phyloP scores from a whole-genome alignment of 2,113 vertebrate genomes.

The Passer montanus region DNA sequence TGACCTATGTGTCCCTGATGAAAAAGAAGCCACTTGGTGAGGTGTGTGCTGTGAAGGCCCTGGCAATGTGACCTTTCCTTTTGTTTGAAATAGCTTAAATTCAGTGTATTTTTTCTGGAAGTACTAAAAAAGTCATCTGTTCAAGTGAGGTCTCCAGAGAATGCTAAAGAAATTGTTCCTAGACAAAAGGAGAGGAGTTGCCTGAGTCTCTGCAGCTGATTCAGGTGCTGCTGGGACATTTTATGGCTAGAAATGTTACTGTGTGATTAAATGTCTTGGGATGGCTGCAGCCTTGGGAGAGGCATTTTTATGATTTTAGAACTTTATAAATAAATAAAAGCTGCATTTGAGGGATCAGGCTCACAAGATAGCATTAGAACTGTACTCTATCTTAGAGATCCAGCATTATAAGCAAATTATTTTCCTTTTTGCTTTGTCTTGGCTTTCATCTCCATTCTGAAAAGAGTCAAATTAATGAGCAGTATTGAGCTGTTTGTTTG shows the following conservation, averaged over 20 bases:
- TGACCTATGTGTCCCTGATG: not conserved
- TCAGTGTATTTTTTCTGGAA: not conserved
- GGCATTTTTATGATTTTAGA: not conserved
- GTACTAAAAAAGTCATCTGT: not conserved
- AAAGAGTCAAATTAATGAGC: constrained; percentile 44
- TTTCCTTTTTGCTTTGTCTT: constrained; percentile 33
- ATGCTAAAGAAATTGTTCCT: not conserved
- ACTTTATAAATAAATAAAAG: not conserved
- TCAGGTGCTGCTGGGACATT: not conserved
- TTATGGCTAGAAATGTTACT: not conserved
- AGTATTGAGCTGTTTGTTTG: constrained; percentile 39
- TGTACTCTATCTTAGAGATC: not conserved
- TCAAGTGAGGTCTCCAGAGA: not conserved
- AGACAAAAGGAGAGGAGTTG: not conserved
- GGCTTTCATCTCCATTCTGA: constrained; percentile 21
- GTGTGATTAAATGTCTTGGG: not conserved
- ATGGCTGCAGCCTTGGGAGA: not conserved
- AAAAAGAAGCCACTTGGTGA: not conserved
- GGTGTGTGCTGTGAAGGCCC: not conserved
- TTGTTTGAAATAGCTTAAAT: not conserved
- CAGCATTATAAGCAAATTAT: not conserved
- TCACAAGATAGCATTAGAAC: not conserved
- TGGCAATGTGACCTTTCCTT: not conserved
- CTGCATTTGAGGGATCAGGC: not conserved
- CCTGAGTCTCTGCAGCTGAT: not conserved